Base-by-base conservation (phyloP, 2,797 vertebrate species). In the Serranus cabrilla region DNA sequence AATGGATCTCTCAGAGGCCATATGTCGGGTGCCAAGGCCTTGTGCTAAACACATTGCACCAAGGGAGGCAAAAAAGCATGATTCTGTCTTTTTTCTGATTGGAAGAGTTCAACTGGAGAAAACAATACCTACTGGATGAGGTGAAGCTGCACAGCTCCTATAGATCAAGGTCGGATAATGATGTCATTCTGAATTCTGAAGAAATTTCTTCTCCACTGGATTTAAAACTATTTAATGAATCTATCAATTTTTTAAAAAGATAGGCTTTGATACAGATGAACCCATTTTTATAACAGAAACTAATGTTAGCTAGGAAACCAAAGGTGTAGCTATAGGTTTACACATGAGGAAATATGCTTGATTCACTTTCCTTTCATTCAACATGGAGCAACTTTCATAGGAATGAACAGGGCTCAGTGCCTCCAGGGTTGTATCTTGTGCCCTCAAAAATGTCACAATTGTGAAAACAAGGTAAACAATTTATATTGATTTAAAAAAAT, bases 1-100 rank as follows among this genome's bases (percentile, higher is more conserved):
- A 89, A 90, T 89, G 72, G 81, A 85, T 79, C 84, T 84, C 80
- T 83, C 78, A 56, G 46, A 81, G 72, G 55, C 80, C 74, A 76
- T 85, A 80, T 84, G 72, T 81, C n/a, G 4, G 4, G n/a, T 59
- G 2, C 58, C 50, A 71, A 86, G 81, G 86, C 82, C 66, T 81
- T 73, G 75, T 76, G 61, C 51, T 73, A 70, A 82, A 78, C 70
- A 82, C 66, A 85, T 61, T 79, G 59, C 67, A 39, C 61, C 60
- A 47, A 63, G 65, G 71, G 57, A 80, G 46, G 42, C n/a, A n/a
- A n/a, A n/a, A n/a, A n/a, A n/a, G n/a, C n/a, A n/a, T n/a, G n/a
- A n/a, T n/a, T n/a, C n/a, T n/a, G n/a, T n/a, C n/a, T n/a, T 58
- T 34, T 68, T 49, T 69, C 39, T 42, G 45, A 25, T 18, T 62